Evolutionary conservation across 1,140 invertebrate genomes (phyloP), one percentile per base, ranked within the genome.

Genomic region (Bombus cullumanus): DNA sequence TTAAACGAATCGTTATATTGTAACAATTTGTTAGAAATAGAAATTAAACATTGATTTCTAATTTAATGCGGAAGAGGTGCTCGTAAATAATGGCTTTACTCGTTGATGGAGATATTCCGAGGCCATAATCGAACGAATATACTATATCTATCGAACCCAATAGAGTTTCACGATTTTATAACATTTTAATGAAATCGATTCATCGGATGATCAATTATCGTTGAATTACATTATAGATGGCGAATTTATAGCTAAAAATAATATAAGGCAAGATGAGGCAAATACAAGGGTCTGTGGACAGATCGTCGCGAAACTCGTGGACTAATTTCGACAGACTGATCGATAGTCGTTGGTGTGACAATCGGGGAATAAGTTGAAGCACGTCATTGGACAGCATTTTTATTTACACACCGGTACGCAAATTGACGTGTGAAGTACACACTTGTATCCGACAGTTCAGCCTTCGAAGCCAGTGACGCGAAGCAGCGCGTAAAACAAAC

Each of bases 401-500:
- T 93, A 90, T 93, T 93, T 92, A 88, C 89, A 88, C 84, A 83
- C 78, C 85, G 86, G 80, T 85, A 82, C 85, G 88, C 85, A 57
- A 93, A 95, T 94, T 94, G 94, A 95, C 94, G 90, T 94, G 94
- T 92, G 93, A 95, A 95, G 86, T 83, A 88, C 74, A 81, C 93
- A 92, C 89, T 90, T 94, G 92, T 91, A 83, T 79, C 83, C 90
- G 92, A 91, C 92, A 90, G 80, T 76, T 81, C 86, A 66, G 81
- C 81, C 77, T 82, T 83, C 71, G 78, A 69, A 71, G 28, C 43
- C 41, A 41, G 77, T 73, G 71, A 85, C 83, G 59, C 43, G 62
- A 78, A 85, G 37, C 64, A 68, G n/a, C 22, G 80, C 43, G 57
- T 68, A 25, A 64, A 47, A 87, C 79, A 62, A 71, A 66, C 47